Percentiles rank a stretch among this genome's conserved stretches.
Conservation (phyloP, 2,888 invertebrate genomes). For the Melipona beecheii region DNA sequence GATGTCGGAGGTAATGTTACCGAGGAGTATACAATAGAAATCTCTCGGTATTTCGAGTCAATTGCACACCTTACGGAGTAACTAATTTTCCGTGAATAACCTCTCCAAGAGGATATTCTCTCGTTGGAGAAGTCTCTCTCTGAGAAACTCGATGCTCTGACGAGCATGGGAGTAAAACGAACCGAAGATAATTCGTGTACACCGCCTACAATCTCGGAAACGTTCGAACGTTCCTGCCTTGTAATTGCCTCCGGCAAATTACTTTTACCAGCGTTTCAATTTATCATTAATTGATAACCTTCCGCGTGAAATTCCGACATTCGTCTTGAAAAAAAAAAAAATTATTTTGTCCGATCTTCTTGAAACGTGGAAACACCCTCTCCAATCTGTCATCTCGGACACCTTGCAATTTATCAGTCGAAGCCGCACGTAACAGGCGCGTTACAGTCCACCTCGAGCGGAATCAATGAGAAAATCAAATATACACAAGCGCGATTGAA, state of each 20-base stretch:
- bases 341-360: too few relatives aligned
- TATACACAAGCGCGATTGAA: background rate
- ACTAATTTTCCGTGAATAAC: constrained; percentile 6
- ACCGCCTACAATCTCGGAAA: constrained; percentile 12
- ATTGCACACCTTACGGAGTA: constrained; percentile 3
- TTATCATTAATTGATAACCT: too few relatives aligned
- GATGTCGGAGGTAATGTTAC: background rate
- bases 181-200: constrained; percentile 2
- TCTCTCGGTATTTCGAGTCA: background rate
- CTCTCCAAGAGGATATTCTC: background rate
- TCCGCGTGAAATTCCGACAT: too few relatives aligned
- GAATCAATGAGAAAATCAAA: constrained; percentile 14
- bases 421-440: constrained; percentile 1
- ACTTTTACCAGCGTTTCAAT: too few relatives aligned
- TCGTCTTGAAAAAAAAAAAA: background rate
- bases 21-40: background rate
- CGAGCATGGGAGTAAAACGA: constrained; percentile 25
- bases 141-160: background rate
- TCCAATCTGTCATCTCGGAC: background rate
- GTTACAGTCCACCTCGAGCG: constrained; percentile 14
- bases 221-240: background rate
- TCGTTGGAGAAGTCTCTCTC: background rate
- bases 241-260: background rate
- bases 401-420: constrained; percentile 38
- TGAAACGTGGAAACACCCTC: background rate